phyloP scores from a whole-genome alignment of 2,797 vertebrate genomes.

The Cynopterus sphinx region DNA sequence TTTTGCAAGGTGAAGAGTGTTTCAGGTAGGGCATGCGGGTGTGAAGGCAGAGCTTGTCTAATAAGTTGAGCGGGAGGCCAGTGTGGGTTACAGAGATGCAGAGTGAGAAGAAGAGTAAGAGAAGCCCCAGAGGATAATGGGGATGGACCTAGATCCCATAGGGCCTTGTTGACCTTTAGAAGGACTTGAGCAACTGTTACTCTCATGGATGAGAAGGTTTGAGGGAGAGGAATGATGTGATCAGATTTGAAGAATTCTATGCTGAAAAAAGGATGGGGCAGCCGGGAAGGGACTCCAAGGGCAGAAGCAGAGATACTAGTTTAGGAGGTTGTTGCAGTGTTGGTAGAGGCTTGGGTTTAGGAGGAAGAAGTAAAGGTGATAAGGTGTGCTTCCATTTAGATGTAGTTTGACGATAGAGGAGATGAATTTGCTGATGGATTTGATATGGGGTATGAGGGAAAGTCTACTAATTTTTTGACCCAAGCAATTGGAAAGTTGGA shows the following conservation, averaged over 20 bases:
- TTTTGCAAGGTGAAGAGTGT: not conserved
- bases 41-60: not conserved
- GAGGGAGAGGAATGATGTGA: not conserved
- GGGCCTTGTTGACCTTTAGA: not conserved
- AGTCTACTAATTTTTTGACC: not conserved
- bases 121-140: not conserved
- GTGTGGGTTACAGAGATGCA: not conserved
- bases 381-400: not conserved
- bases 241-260: not conserved
- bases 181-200: not conserved
- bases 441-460: not conserved
- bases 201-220: conserved; percentile 4
- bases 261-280: not conserved
- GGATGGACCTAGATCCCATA: not conserved
- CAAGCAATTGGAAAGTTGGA: not conserved
- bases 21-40: not conserved
- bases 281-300: not conserved
- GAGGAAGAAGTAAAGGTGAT: not conserved
- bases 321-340: not conserved
- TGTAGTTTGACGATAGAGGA: conserved; percentile 8
- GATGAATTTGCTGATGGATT: conserved; percentile 13
- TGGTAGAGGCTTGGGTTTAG: not conserved
- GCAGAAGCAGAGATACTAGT: not conserved
- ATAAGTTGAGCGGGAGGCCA: not conserved
- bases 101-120: not conserved